Percentiles rank a stretch among this genome's conserved stretches.
Evolutionary conservation across 2,113 vertebrate species (phyloP).

Genomic region (Coturnix japonica): DNA sequence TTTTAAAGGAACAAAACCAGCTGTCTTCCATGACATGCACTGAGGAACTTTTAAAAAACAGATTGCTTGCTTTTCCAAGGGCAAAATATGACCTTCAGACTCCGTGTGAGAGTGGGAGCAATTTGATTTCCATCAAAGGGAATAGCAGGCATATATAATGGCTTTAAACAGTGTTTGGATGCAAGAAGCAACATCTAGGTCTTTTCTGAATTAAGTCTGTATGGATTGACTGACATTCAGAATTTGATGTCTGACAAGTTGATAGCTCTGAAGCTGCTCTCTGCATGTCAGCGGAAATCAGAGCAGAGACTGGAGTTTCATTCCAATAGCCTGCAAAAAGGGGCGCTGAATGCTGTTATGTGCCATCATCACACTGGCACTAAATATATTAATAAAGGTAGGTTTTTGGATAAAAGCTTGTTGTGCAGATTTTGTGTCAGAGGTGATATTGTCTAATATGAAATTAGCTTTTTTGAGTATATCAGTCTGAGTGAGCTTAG

Average conservation of each 20-base stretch:
- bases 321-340: neutral
- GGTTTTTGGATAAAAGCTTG: neutral
- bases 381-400: neutral
- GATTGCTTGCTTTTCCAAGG: neutral
- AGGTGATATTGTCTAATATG: neutral
- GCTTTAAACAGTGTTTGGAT: constrained; percentile 3
- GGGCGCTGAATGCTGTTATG: neutral
- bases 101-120: neutral
- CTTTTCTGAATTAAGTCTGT: constrained; percentile 20
- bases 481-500: neutral
- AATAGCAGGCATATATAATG: neutral
- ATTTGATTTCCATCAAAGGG: constrained; percentile 22
- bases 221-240: neutral
- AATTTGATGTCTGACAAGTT: neutral
- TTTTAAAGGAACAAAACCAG: neutral
- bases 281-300: neutral
- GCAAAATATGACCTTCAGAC: neutral
- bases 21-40: neutral
- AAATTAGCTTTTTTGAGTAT: neutral
- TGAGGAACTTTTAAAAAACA: neutral
- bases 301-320: constrained; percentile 2
- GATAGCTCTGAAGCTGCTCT: neutral
- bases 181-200: neutral
- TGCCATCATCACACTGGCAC: neutral
- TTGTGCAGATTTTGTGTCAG: neutral